Conservation (phyloP, 2,113 vertebrate species). For the Pluvianellus socialis region DNA sequence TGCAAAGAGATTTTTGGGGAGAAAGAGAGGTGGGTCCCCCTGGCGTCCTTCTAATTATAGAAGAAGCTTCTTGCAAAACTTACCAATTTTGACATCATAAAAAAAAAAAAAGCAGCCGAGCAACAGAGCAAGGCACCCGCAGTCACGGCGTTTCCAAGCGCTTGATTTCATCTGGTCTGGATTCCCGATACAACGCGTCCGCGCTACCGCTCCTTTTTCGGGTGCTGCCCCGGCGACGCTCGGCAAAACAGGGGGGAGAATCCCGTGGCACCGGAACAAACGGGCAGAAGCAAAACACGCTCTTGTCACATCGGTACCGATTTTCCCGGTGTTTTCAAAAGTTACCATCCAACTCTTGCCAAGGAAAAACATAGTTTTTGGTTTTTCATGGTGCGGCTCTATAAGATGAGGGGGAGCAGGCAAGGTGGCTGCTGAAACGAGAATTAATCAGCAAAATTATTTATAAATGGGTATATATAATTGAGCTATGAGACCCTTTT, state of each 20-base stretch:
- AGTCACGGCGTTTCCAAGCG: background rate
- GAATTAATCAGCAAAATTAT: background rate
- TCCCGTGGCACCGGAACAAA: background rate
- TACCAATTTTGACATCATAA: fast-evolving
- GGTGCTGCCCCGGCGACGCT: fast-evolving
- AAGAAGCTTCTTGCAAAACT: background rate
- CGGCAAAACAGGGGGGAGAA: fast-evolving
- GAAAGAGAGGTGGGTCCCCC: background rate
- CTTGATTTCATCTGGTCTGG: background rate
- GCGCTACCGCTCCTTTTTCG: fast-evolving
- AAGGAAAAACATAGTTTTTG: background rate
- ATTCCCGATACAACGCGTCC: background rate
- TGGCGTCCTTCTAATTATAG: background rate
- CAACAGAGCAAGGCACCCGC: background rate
- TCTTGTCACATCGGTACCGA: fast-evolving
- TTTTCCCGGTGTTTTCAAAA: background rate
- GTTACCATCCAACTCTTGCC: too few relatives aligned
- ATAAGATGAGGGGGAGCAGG: fast-evolving
- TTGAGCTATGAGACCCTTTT: fast-evolving
- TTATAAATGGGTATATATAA: too few relatives aligned
- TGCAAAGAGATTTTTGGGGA: background rate
- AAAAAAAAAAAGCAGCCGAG: background rate
- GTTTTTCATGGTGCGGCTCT: background rate
- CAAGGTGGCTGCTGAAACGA: background rate
- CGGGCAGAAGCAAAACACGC: fast-evolving